Evolutionary conservation across 2,113 vertebrate species (phyloP).

Genomic region (Candoia aspera): DNA sequence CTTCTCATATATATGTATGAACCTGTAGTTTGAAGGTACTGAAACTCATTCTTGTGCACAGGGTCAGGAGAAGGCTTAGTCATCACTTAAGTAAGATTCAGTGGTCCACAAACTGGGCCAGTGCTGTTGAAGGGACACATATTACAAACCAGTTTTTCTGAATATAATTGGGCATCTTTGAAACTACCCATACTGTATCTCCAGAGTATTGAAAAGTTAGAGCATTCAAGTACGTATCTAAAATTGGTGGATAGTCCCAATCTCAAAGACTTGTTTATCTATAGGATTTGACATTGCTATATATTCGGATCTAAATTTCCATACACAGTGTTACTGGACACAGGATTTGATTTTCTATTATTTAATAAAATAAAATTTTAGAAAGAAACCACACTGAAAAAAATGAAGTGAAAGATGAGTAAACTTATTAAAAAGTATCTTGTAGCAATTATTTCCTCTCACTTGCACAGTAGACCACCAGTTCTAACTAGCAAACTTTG

Average conservation of each 20-base stretch:
- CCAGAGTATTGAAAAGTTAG: background rate
- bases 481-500: background rate
- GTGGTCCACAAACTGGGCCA: background rate
- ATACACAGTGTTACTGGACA: background rate
- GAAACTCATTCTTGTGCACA: background rate
- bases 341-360: background rate
- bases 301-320: background rate
- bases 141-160: background rate
- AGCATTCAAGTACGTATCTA: background rate
- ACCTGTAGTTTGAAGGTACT: conserved; percentile 2
- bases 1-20: conserved; percentile 22
- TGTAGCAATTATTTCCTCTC: background rate
- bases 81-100: conserved; percentile 12
- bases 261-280: background rate
- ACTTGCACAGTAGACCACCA: background rate
- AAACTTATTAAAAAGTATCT: background rate
- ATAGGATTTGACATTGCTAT: background rate
- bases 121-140: background rate
- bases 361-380: background rate
- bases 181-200: background rate
- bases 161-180: background rate
- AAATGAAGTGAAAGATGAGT: background rate
- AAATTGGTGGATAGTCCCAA: background rate
- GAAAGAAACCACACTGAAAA: background rate
- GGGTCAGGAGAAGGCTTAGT: background rate